These are phyloP conservation scores for Enteromius thamalakanensis DNA, from an alignment of 2,797 vertebrate genomes.

Conservation along the genomic window DNA sequence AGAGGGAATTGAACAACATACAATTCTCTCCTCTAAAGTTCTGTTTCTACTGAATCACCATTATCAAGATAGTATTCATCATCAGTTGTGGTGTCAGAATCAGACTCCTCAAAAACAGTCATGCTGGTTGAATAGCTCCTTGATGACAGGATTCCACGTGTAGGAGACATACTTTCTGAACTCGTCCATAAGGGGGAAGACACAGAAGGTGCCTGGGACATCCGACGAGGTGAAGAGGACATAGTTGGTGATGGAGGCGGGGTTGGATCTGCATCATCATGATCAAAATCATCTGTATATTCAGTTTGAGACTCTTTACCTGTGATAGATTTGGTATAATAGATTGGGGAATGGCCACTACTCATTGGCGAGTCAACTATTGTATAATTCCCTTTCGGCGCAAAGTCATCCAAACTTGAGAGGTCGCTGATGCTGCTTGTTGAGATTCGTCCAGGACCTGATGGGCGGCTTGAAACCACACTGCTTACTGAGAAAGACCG, in stretches of 20 bases:
- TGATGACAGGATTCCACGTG: conserved; percentile 67
- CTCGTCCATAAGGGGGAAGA: conserved; percentile 65
- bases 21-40: conserved; percentile 74
- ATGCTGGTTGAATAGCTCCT: conserved; percentile 73
- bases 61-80: conserved; percentile 90
- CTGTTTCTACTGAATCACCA: conserved; percentile 88
- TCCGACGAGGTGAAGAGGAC: conserved; percentile 68
- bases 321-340: conserved; percentile 17
- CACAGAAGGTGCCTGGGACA: conserved; percentile 71
- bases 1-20: neutral
- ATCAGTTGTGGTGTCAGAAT: conserved; percentile 86
- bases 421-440: conserved; percentile 76
- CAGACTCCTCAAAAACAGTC: conserved; percentile 80
- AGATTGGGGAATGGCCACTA: conserved; percentile 28
- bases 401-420: conserved; percentile 57
- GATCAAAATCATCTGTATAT: conserved; percentile 49
- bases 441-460: conserved; percentile 77
- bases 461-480: conserved; percentile 74
- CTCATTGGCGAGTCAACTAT: conserved; percentile 26
- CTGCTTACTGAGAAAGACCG: conserved; percentile 78
- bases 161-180: conserved; percentile 70
- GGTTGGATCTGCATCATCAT: conserved; percentile 73
- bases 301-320: conserved; percentile 1
- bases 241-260: conserved; percentile 75
- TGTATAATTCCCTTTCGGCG: conserved; percentile 25